A percentile compares a stretch with the other conserved stretches of the same genome.
These are phyloP conservation scores for Falco biarmicus DNA, from an alignment of 2,797 vertebrate species.

Conservation along the genomic window DNA sequence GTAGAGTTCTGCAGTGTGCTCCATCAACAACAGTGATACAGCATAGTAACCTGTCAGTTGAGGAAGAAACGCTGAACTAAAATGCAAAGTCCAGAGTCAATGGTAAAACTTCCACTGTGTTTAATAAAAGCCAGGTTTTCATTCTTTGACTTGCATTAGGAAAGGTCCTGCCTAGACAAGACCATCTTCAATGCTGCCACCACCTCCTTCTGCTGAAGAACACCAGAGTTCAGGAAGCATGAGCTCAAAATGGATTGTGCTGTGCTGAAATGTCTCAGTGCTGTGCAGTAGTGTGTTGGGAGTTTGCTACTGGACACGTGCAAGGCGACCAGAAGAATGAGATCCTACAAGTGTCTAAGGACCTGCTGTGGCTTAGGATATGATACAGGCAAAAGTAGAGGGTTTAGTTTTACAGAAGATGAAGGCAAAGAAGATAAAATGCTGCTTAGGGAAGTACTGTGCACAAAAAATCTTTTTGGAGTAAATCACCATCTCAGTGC, in stretches of 20 bases:
- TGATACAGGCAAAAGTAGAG: neutral
- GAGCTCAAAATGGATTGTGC: accelerated
- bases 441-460: neutral
- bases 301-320: neutral
- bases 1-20: too few relatives aligned
- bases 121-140: too few relatives aligned
- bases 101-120: too few relatives aligned
- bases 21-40: too few relatives aligned
- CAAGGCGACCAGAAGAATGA: neutral
- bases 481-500: neutral
- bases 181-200: too few relatives aligned
- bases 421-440: neutral
- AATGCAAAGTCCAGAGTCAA: too few relatives aligned
- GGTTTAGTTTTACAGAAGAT: neutral
- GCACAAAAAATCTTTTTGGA: neutral
- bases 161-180: too few relatives aligned
- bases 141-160: too few relatives aligned
- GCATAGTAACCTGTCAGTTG: too few relatives aligned
- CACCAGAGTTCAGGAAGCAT: neutral
- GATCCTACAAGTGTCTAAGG: neutral
- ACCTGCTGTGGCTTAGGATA: neutral
- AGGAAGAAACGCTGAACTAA: too few relatives aligned
- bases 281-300: accelerated
- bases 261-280: neutral
- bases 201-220: too few relatives aligned